These are phyloP conservation scores for Myocastor coypus DNA, from an alignment of 2,113 vertebrate species.

Conservation along the genomic window DNA sequence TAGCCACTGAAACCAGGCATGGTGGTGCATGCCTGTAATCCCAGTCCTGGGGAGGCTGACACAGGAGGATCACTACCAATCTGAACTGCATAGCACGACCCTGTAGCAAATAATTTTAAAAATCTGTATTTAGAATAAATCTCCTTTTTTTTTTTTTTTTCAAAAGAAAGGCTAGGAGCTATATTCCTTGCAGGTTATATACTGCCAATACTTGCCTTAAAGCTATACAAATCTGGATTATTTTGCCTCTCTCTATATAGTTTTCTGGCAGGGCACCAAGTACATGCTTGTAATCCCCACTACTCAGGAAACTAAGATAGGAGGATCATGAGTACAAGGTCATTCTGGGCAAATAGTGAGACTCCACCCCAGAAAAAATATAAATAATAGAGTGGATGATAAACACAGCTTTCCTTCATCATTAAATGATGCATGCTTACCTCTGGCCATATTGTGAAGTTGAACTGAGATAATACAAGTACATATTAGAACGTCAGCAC, in stretches of 20 bases:
- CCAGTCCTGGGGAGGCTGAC: too few species aligned
- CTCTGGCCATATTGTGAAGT: neutral
- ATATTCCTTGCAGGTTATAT: neutral
- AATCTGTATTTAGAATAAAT: neutral
- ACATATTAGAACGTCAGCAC: neutral
- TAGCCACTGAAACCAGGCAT: too few species aligned
- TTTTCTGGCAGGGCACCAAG: neutral
- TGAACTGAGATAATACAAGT: neutral
- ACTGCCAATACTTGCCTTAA: neutral
- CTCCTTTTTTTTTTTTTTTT: neutral
- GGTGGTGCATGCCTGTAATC: too few species aligned
- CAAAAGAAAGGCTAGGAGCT: neutral
- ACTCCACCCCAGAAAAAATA: neutral
- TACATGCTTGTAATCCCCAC: neutral
- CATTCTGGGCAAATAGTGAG: neutral
- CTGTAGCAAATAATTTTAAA: too few species aligned
- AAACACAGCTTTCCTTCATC: neutral
- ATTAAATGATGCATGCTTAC: neutral
- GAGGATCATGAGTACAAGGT: neutral
- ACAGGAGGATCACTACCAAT: too few species aligned
- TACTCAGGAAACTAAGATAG: neutral
- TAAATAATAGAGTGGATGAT: neutral
- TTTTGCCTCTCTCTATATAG: neutral
- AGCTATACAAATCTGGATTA: neutral
- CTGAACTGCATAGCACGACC: too few species aligned